phyloP scores from a whole-genome alignment of 2,797 vertebrate genomes.

The Tarsius wallacei region DNA sequence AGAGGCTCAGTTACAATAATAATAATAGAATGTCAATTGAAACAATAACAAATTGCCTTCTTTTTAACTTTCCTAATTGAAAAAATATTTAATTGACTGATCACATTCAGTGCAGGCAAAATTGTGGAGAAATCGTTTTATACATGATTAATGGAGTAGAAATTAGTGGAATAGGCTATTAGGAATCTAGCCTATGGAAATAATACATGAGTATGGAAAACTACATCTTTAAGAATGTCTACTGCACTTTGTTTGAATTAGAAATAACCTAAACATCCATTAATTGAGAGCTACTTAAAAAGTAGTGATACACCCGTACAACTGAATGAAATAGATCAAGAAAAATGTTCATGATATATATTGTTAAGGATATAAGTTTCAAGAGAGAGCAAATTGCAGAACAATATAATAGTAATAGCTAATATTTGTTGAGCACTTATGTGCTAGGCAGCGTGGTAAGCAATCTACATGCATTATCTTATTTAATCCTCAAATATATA shows the following conservation, averaged over 20 bases:
- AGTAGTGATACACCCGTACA: background rate
- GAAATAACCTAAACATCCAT: background rate
- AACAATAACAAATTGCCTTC: background rate
- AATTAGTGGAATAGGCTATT: background rate
- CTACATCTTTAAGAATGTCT: background rate
- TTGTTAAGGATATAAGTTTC: background rate
- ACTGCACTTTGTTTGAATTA: background rate
- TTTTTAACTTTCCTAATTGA: background rate
- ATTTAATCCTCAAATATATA: background rate
- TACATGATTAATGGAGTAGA: background rate
- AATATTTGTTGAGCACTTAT: background rate
- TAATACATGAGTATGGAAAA: background rate
- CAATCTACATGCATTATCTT: background rate
- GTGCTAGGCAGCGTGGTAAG: background rate
- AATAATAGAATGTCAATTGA: background rate
- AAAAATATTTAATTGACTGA: background rate
- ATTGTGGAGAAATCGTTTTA: background rate
- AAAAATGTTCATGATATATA: background rate
- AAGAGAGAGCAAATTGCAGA: background rate
- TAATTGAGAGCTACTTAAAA: constrained; percentile 21
- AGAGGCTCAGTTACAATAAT: background rate
- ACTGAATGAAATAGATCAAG: background rate
- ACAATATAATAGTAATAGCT: background rate
- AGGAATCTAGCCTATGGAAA: background rate
- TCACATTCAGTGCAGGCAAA: background rate